Conservation (phyloP, 2,797 vertebrate genomes). For the Ambastaia sidthimunki region DNA sequence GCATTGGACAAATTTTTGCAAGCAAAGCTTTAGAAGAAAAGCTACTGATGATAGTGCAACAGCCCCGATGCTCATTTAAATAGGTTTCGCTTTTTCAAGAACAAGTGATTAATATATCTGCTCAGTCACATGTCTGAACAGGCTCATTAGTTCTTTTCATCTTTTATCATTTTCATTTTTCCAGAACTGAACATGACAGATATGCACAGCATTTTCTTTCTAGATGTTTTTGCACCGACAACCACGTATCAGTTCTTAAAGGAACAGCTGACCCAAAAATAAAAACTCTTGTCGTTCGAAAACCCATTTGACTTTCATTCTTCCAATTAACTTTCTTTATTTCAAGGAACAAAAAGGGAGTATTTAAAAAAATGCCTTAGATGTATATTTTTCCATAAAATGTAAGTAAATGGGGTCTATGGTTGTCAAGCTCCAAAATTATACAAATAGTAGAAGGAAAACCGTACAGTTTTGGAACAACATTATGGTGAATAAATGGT, state of each 20-base stretch:
- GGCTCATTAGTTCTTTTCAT: not conserved
- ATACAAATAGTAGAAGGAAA: not conserved
- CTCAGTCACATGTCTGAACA: not conserved
- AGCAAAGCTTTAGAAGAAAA: not conserved
- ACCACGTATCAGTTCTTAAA: not conserved
- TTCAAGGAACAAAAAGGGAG: not conserved
- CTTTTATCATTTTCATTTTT: not conserved
- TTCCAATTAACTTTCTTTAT: not conserved
- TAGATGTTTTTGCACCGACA: not conserved
- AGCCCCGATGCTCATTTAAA: not conserved
- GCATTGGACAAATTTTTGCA: not conserved
- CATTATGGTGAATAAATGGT: not conserved
- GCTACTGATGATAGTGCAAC: no score
- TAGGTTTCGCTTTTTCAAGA: not conserved
- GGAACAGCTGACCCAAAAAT: not conserved
- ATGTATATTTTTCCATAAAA: not conserved
- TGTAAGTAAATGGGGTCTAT: not conserved
- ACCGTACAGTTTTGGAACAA: not conserved
- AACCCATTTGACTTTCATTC: not conserved
- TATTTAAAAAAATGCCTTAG: no score
- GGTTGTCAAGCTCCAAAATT: not conserved
- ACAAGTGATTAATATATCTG: not conserved
- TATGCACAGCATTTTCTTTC: not conserved
- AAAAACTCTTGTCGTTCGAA: not conserved
- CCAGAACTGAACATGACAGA: slow-evolving; percentile 1